Evolutionary conservation across 2,113 vertebrate species (phyloP).

Genomic region (Oreochromis aureus): DNA sequence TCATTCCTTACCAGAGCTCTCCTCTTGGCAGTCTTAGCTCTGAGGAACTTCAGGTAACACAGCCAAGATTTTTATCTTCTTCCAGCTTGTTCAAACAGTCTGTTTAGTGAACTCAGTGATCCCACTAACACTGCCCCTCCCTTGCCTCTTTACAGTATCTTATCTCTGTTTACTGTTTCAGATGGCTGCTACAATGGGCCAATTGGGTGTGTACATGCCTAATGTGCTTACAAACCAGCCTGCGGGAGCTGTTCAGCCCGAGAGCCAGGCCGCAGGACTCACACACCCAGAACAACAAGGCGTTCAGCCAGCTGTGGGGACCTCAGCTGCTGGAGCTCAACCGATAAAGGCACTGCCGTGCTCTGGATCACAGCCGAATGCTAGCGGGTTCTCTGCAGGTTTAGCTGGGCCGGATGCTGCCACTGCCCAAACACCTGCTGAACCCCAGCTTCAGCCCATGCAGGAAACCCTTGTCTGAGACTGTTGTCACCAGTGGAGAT

Average conservation of each 20-base stretch:
- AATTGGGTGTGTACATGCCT: conserved; percentile 29
- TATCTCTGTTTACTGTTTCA: conserved; percentile 10
- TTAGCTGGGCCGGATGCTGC: not conserved
- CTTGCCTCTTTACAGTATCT: not conserved
- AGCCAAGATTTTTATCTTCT: conserved; percentile 25
- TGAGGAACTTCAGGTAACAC: conserved; percentile 63
- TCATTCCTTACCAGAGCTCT: conserved; percentile 23
- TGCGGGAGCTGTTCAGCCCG: not conserved
- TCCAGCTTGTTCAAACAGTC: conserved; percentile 14
- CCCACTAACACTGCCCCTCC: not conserved
- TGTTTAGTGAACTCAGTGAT: conserved; percentile 31
- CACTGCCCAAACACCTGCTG: not conserved
- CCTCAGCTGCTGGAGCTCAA: not conserved
- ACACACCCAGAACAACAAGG: not conserved
- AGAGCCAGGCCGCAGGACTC: not conserved
- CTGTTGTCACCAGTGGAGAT: not conserved
- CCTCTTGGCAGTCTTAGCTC: conserved; percentile 55
- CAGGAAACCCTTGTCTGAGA: not conserved
- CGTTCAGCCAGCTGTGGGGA: not conserved
- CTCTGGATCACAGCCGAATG: not conserved
- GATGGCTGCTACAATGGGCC: conserved; percentile 28
- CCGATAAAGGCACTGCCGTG: not conserved
- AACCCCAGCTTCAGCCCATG: not conserved
- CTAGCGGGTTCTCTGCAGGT: not conserved
- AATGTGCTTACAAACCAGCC: conserved; percentile 16